phyloP scores from a whole-genome alignment of 2,113 vertebrate genomes.

The Chaetorhynchus papuensis region DNA sequence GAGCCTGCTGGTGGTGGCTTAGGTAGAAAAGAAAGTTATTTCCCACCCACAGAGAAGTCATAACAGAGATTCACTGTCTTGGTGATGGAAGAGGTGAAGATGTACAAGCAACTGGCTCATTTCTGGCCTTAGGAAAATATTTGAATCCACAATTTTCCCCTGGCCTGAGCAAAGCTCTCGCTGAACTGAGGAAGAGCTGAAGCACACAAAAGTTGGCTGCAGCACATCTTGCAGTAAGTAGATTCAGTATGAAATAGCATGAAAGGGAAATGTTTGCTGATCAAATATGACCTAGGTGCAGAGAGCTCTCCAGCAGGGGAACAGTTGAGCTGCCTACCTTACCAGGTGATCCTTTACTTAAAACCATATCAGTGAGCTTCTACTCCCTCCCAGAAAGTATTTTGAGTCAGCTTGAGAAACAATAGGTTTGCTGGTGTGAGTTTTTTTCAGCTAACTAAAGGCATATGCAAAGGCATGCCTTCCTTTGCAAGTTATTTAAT shows the following conservation, averaged over 20 bases:
- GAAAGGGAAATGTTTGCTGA: not conserved
- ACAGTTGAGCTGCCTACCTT: not conserved
- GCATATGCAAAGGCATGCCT: not conserved
- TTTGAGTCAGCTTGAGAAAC: not conserved
- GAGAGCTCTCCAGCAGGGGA: not conserved
- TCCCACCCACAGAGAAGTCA: not conserved
- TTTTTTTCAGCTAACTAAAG: not conserved
- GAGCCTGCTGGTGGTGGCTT: not conserved
- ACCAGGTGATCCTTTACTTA: not conserved
- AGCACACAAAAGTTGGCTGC: not conserved
- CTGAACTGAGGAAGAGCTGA: not conserved
- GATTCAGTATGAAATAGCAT: not conserved
- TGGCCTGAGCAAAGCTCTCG: not conserved
- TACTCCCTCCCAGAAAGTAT: not conserved
- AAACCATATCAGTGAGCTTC: not conserved
- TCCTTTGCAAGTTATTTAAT: slow-evolving; percentile 22
- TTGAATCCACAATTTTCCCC: not conserved
- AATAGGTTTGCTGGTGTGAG: not conserved
- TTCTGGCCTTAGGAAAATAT: not conserved
- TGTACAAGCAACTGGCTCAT: not conserved
- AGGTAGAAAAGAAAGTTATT: not conserved
- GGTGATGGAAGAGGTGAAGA: not conserved
- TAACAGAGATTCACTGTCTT: not conserved
- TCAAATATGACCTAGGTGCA: not conserved
- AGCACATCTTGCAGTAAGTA: not conserved